Base-by-base conservation (phyloP, 1,140 invertebrate genomes). In the Cydia strobilella region DNA sequence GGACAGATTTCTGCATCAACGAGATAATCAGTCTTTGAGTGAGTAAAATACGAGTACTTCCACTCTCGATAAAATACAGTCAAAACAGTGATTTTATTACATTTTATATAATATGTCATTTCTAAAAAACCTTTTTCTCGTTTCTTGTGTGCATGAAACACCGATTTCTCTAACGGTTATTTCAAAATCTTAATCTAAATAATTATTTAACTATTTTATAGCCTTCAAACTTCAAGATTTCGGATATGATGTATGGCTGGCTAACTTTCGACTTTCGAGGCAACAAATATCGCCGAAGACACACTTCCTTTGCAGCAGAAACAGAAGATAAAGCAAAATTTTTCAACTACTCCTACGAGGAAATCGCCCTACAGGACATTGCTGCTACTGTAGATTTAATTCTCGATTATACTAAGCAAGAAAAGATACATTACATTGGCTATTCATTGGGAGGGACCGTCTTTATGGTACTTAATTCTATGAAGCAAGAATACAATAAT, bases 391-490 rank as follows among this genome's bases (percentile, higher is more conserved):
- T 69, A n/a, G 35, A 69, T 69, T 18, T 69, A 4, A 35, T 69
- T 69, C 7, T 35, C 15, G 31, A 13, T 2, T 5, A 81, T 76
- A 94, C 93, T 73, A 79, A 92, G 73, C 81, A 91, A 76, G 79
- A 84, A 76, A 81, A 87, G 71, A 75, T 95, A 0, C 84, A 84
- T 74, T 93, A 93, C 73, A 79, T 93, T 63, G 94, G 93, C 15
- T 75, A 79, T 51, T 79, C 77, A 3, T 75, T 76, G 93, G 93
- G 94, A 31, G 92, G 90, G 0, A 94, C 93, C 0, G 79, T 80
- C 0, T 93, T 94, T 73, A 94, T 94, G 74, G 94, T 94, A 2
- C 85, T 94, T 77, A 83, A 84, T 74, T 91, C 93, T 12, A 81
- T 87, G 63, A 76, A 84, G 66, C 94, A 94, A 0, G 91, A 93